Percentiles rank a stretch among this genome's conserved stretches.
Conservation (phyloP, 2,888 invertebrate genomes). For the Ariolimax columbianus region DNA sequence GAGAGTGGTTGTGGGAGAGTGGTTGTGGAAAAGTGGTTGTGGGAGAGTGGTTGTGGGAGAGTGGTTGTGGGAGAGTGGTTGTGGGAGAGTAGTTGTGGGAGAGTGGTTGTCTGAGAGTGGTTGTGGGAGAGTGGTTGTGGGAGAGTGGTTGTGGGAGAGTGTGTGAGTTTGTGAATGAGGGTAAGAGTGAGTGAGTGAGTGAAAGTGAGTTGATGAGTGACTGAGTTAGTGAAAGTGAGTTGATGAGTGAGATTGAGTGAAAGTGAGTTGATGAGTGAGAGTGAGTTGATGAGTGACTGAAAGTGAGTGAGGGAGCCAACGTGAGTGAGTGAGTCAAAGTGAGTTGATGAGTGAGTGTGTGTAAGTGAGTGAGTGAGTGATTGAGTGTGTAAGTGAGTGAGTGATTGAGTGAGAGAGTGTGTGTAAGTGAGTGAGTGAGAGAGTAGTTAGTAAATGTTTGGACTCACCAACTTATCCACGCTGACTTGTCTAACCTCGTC, state of each 20-base stretch:
- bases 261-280: neutral
- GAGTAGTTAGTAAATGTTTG: too few species aligned
- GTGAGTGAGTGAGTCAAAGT: neutral
- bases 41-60: neutral
- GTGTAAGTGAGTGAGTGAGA: too few species aligned
- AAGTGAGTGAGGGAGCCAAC: too few species aligned
- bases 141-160: neutral
- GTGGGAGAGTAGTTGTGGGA: neutral
- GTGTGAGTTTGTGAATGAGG: neutral
- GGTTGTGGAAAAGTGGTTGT: neutral
- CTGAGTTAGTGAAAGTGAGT: too few species aligned
- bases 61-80: neutral
- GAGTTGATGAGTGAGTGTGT: neutral
- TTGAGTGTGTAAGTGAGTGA: too few species aligned
- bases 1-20: neutral
- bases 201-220: neutral
- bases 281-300: neutral
- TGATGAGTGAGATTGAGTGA: neutral
- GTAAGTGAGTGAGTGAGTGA: too few species aligned
- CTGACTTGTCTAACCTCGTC: constrained; percentile 76
- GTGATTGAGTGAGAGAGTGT: too few species aligned
- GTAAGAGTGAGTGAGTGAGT: neutral
- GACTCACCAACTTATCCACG: constrained; percentile 76
- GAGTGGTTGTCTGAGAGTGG: neutral
- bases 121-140: neutral